These are phyloP conservation scores for Brachyopa scutellaris DNA, from an alignment of 2,888 invertebrate genomes.

Conservation along the genomic window DNA sequence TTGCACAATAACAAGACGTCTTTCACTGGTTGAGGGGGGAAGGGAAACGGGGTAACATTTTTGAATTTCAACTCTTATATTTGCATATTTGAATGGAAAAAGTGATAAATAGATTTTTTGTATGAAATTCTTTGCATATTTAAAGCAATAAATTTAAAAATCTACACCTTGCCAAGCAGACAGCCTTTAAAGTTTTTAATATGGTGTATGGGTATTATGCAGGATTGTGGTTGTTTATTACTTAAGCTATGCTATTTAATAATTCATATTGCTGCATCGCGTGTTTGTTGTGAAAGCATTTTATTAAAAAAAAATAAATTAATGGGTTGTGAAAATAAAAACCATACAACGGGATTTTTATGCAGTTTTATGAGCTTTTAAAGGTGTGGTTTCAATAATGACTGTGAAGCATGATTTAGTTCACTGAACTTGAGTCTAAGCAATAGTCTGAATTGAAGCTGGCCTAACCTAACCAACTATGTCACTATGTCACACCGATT, in stretches of 20 bases:
- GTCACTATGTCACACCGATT: too few relatives aligned
- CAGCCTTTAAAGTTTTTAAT: background rate
- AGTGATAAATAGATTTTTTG: background rate
- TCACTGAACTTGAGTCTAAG: too few relatives aligned
- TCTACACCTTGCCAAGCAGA: constrained; percentile 1
- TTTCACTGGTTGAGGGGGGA: background rate
- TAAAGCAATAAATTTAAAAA: constrained; percentile 17
- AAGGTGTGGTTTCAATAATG: too few relatives aligned
- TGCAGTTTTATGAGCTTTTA: too few relatives aligned
- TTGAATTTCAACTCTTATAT: constrained; percentile 7
- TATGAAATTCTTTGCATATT: background rate
- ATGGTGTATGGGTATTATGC: background rate
- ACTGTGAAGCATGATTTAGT: too few relatives aligned
- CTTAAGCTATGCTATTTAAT: background rate
- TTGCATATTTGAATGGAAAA: background rate
- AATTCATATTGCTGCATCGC: background rate
- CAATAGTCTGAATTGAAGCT: too few relatives aligned
- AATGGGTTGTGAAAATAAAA: constrained; percentile 2
- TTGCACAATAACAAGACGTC: background rate
- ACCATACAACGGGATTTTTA: background rate
- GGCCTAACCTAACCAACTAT: too few relatives aligned
- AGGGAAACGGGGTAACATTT: background rate
- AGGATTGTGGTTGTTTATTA: background rate
- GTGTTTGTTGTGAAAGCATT: background rate
- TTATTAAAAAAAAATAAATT: background rate